phyloP scores from a whole-genome alignment of 2,113 vertebrate genomes.

The Ivindomyrus marchei region DNA sequence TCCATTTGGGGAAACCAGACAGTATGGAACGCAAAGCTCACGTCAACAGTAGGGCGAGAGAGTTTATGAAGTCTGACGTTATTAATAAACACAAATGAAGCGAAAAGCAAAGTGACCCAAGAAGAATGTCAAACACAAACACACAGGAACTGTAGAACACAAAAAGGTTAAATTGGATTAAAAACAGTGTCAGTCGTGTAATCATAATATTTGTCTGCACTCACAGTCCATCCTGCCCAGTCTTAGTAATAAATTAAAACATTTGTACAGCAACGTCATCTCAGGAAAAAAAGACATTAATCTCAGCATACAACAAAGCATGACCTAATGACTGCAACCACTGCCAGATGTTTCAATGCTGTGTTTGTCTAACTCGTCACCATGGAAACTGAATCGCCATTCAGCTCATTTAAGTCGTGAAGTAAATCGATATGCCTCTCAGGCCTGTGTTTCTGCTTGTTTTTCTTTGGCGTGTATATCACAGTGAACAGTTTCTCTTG shows the following conservation, averaged over 20 bases:
- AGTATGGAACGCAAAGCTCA: neutral
- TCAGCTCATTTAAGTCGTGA: neutral
- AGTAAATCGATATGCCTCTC: neutral
- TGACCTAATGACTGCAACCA: neutral
- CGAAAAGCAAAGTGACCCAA: neutral
- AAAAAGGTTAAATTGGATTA: neutral
- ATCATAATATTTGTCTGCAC: neutral
- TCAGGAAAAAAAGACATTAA: neutral
- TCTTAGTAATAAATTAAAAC: neutral
- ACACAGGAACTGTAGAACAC: neutral
- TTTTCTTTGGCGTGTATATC: neutral
- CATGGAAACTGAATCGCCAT: neutral
- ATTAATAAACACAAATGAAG: neutral
- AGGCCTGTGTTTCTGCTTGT: neutral
- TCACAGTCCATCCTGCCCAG: neutral
- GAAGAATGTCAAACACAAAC: neutral
- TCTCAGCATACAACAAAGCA: neutral
- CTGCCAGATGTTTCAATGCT: neutral
- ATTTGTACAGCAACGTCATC: neutral
- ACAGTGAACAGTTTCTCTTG: neutral
- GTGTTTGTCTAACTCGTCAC: neutral
- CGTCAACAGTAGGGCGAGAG: neutral
- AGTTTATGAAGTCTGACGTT: neutral
- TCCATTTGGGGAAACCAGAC: neutral
- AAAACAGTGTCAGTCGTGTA: neutral